Conservation (phyloP, 2,888 invertebrate genomes). For the Molanna angustata region DNA sequence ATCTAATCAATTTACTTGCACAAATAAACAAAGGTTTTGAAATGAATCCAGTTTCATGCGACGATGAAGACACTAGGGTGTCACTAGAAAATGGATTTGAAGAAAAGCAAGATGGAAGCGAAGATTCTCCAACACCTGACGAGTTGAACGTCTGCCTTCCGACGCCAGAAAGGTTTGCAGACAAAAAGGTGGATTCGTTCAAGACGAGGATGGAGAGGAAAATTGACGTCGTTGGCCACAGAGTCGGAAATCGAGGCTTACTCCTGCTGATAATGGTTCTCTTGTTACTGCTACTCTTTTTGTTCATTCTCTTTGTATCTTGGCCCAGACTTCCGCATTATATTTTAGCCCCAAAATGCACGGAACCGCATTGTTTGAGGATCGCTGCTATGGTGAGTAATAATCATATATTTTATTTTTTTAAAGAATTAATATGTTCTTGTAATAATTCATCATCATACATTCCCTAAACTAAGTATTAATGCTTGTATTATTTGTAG, state of each 20-base stretch:
- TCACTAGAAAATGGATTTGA: too few relatives aligned
- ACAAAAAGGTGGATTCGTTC: conserved; percentile 4
- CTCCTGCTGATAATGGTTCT: conserved; percentile 33
- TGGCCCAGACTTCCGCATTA: conserved; percentile 48
- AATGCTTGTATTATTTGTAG: background rate
- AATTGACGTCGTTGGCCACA: background rate
- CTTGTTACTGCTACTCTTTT: conserved; percentile 44
- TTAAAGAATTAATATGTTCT: too few relatives aligned
- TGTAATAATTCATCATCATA: too few relatives aligned
- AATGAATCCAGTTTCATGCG: too few relatives aligned
- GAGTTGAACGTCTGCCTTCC: conserved; percentile 13
- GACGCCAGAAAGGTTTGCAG: conserved; percentile 2
- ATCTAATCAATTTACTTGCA: too few relatives aligned
- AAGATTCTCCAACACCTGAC: background rate
- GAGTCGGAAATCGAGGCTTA: conserved; percentile 9
- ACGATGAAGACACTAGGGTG: too few relatives aligned
- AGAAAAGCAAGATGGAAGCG: too few relatives aligned
- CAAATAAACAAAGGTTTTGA: too few relatives aligned
- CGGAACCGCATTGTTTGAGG: conserved; percentile 47
- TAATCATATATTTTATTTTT: background rate
- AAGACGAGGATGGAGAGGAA: background rate
- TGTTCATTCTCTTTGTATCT: conserved; percentile 45
- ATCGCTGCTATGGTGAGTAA: conserved; percentile 50
- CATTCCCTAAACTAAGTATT: too few relatives aligned
- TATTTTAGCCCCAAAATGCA: conserved; percentile 44